These are phyloP conservation scores for Drepanosiphum platanoidis DNA, from an alignment of 2,888 invertebrate genomes.

Conservation along the genomic window DNA sequence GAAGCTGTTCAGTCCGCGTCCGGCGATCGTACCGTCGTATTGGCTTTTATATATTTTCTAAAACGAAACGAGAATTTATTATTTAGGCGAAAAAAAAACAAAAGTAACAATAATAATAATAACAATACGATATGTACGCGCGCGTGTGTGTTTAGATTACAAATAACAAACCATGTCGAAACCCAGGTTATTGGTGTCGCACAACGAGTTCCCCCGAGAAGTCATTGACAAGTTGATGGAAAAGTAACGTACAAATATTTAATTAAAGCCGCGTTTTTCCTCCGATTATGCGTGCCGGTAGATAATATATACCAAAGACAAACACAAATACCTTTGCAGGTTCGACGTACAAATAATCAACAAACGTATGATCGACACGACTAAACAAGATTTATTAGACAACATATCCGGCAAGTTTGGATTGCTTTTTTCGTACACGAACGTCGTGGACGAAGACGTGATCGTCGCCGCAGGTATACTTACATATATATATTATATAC, in stretches of 20 bases:
- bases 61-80: too few relatives aligned
- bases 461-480: slow-evolving; percentile 36
- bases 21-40: too few relatives aligned
- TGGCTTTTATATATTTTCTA: too few relatives aligned
- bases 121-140: background rate
- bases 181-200: slow-evolving; percentile 8
- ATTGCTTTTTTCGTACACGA: background rate
- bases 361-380: background rate
- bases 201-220: background rate
- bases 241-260: slow-evolving; percentile 10
- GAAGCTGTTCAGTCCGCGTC: too few relatives aligned
- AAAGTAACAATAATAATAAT: too few relatives aligned
- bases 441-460: background rate
- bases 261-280: too few relatives aligned
- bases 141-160: background rate
- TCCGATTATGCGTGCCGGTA: background rate
- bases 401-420: background rate
- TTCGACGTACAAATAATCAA: slow-evolving; percentile 34
- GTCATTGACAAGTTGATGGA: slow-evolving; percentile 1
- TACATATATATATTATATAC: too few relatives aligned
- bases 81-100: too few relatives aligned
- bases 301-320: background rate
- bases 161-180: background rate
- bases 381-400: slow-evolving; percentile 14
- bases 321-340: too few relatives aligned